These are phyloP conservation scores for Samia ricini DNA, from an alignment of 1,140 invertebrate genomes.

Conservation along the genomic window DNA sequence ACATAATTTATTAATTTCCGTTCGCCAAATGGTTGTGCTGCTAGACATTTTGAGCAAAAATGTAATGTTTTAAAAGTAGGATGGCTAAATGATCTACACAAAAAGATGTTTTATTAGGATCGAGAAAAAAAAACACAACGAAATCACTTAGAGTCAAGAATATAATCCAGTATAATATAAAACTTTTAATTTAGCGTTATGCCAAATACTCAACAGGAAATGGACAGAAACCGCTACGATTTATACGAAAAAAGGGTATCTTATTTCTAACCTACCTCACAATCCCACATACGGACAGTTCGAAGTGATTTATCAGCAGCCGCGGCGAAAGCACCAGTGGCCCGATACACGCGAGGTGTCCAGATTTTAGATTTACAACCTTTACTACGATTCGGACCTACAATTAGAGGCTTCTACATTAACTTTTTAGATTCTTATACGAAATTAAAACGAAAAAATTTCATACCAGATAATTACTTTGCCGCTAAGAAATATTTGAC, in stretches of 20 bases:
- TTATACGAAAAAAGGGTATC: slow-evolving; percentile 2
- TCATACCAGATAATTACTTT: too few relatives aligned
- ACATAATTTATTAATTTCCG: too few relatives aligned
- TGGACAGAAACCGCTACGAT: not conserved
- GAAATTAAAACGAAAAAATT: not conserved
- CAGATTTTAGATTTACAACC: slow-evolving; percentile 9
- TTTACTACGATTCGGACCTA: not conserved
- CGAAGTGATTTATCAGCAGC: slow-evolving; percentile 2
- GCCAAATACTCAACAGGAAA: not conserved
- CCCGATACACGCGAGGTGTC: slow-evolving; percentile 7
- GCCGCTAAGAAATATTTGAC: too few relatives aligned
- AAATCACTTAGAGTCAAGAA: too few relatives aligned
- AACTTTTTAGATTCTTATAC: not conserved
- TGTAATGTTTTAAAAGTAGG: too few relatives aligned
- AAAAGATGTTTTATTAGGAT: too few relatives aligned
- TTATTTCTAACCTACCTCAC: not conserved
- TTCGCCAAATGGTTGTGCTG: too few relatives aligned
- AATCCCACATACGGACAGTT: slow-evolving; percentile 6
- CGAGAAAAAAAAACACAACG: too few relatives aligned
- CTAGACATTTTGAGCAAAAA: too few relatives aligned
- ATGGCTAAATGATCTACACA: too few relatives aligned
- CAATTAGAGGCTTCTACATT: slow-evolving; percentile 4
- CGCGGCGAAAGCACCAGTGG: not conserved
- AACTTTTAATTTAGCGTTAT: not conserved
- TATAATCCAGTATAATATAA: too few relatives aligned